Percentiles rank a stretch among this genome's conserved stretches.
Conservation (phyloP, 2,888 invertebrate species). For the Anagyrus pseudococci region DNA sequence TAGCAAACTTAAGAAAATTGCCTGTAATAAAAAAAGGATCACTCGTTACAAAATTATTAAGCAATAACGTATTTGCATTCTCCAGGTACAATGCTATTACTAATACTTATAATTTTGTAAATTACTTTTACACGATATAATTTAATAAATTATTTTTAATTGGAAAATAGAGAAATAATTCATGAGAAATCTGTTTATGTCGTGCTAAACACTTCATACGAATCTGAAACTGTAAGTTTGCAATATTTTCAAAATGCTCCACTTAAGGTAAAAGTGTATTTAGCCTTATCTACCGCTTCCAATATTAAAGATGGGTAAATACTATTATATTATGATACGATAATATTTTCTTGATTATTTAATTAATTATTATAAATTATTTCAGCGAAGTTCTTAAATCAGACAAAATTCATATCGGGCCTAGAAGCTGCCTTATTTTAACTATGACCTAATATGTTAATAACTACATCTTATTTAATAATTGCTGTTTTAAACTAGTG, state of each 20-base stretch:
- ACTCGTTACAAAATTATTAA: slow-evolving; percentile 66
- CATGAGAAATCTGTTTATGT: slow-evolving; percentile 59
- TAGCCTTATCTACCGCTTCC: too few relatives aligned
- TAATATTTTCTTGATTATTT: too few relatives aligned
- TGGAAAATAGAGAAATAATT: slow-evolving; percentile 53
- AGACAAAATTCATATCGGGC: too few relatives aligned
- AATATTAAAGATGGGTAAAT: too few relatives aligned
- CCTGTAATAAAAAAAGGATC: slow-evolving; percentile 65
- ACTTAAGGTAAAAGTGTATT: slow-evolving; percentile 62
- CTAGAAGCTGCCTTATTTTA: too few relatives aligned
- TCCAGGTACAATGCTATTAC: slow-evolving; percentile 33
- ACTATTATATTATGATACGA: too few relatives aligned
- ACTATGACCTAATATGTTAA: too few relatives aligned
- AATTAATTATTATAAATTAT: too few relatives aligned
- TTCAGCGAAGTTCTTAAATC: too few relatives aligned
- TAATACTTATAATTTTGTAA: too few relatives aligned
- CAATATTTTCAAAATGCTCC: slow-evolving; percentile 63
- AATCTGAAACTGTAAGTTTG: slow-evolving; percentile 65
- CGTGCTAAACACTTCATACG: slow-evolving; percentile 67
- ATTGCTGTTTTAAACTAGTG: too few relatives aligned
- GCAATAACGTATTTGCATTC: slow-evolving; percentile 48
- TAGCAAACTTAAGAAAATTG: slow-evolving; percentile 66
- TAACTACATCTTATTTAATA: too few relatives aligned
- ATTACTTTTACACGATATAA: background rate
- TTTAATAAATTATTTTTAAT: background rate